Conservation (phyloP, 2,888 invertebrate species). For the Erannis defoliaria region DNA sequence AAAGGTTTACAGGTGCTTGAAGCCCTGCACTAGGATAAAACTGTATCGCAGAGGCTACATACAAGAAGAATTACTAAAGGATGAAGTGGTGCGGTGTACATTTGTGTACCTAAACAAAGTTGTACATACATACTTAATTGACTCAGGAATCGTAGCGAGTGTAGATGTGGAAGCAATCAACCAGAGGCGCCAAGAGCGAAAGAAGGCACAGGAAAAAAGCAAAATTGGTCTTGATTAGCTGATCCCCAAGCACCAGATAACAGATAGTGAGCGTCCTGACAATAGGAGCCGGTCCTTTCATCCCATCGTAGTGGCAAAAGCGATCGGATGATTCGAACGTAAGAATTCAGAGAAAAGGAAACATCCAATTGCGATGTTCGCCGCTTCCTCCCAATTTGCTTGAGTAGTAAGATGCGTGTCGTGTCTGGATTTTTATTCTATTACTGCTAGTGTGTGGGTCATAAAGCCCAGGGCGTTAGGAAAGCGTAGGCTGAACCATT, state of each 20-base stretch:
- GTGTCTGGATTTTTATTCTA: constrained; percentile 25
- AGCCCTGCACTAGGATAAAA: too few relatives aligned
- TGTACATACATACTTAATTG: too few relatives aligned
- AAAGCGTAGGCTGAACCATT: constrained; percentile 27
- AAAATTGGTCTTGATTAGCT: constrained; percentile 6
- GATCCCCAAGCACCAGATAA: constrained; percentile 25
- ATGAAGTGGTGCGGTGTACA: too few relatives aligned
- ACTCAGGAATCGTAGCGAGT: background rate
- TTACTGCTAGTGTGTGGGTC: constrained; percentile 27
- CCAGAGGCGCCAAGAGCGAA: background rate
- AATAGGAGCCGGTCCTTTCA: constrained; percentile 30
- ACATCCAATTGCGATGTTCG: constrained; percentile 39
- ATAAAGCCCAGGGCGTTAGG: constrained; percentile 18
- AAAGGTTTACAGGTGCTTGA: too few relatives aligned
- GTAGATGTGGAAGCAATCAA: background rate
- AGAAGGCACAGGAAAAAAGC: background rate
- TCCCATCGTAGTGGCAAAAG: constrained; percentile 28
- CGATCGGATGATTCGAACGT: constrained; percentile 25
- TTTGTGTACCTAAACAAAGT: too few relatives aligned
- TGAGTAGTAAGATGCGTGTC: constrained; percentile 28
- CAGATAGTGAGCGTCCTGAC: constrained; percentile 14
- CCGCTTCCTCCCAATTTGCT: constrained; percentile 39
- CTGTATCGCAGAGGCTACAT: too few relatives aligned
- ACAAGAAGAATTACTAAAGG: too few relatives aligned
- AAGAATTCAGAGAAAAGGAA: constrained; percentile 40